These are phyloP conservation scores for Phrynocephalus guinanensis DNA, from an alignment of 2,797 vertebrate genomes.

Conservation along the genomic window DNA sequence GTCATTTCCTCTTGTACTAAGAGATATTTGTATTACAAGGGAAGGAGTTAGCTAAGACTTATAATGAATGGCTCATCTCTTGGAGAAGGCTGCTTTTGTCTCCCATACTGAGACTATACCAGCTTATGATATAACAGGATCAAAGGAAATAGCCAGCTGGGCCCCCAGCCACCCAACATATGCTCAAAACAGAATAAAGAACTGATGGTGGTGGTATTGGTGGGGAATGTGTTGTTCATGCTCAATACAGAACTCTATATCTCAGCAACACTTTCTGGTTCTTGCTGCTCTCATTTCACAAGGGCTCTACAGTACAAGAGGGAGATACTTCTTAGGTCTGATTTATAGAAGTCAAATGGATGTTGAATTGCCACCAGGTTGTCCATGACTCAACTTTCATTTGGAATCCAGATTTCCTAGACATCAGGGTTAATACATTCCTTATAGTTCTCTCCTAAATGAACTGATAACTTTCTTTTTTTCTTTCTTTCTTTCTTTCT, in stretches of 20 bases:
- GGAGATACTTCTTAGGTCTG: neutral
- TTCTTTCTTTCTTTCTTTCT: neutral
- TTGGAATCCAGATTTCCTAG: neutral
- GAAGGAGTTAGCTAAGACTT: neutral
- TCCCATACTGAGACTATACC: neutral
- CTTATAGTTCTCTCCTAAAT: too few relatives aligned
- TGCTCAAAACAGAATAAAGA: neutral
- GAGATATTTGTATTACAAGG: neutral
- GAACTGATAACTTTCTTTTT: neutral
- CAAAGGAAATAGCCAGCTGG: too few relatives aligned
- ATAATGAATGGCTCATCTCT: neutral
- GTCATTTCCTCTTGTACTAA: neutral
- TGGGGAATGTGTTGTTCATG: neutral
- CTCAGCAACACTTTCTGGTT: neutral
- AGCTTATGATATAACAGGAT: neutral
- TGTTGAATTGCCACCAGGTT: neutral
- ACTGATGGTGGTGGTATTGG: neutral
- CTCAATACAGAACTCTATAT: neutral
- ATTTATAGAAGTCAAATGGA: neutral
- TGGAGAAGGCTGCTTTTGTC: neutral
- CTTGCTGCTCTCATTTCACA: neutral
- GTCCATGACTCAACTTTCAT: neutral
- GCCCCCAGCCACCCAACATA: neutral
- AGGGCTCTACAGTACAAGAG: too few relatives aligned
- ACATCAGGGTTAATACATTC: neutral